Base-by-base conservation (phyloP, 2,797 vertebrate species). In the Halcyon smyrnensis region DNA sequence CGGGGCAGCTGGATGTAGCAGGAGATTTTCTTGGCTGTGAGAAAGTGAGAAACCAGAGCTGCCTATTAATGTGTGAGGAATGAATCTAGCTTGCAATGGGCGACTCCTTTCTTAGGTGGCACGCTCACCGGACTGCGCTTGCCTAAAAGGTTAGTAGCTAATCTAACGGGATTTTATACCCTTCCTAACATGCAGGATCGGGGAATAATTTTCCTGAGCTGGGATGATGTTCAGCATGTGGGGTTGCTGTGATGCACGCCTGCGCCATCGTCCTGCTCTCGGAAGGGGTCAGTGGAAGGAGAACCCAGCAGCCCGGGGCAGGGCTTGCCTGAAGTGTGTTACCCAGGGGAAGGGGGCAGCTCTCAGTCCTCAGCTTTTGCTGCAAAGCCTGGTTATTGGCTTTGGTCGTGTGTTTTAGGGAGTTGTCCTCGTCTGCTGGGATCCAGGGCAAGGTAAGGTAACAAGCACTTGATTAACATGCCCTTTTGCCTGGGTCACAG, bases 41-140 rank as follows among this genome's bases (percentile, higher is more conserved):
- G 59, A 74, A 65, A 93, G 69, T n/a, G 67, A 91, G 93, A 93
- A 89, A 79, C 87, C 68, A 74, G 87, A 95, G 70, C 87, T 48
- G 74, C 77, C 68, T 78, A 6, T 80, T 93, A 81, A 87, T 34
- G 74, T 43, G 80, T 4, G 30, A 39, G 71, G 74, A 74, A 53
- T n/a, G 28, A 83, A 25, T 56, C 8, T 50, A 63, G 69, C 56
- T 82, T 46, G 71, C 16, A 23, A 1, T 7, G 15, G 30, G 45
- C 2, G 3, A 8, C 69, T 68, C n/a, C 21, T 23, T 37, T 65
- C 60, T 43, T 14, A 25, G 71, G 64, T 41, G 64, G 46, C 62
- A 56, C 2, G 2, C 36, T 84, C 39, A 9, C 34, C 4, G 7
- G 30, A 3, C 65, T 41, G 37, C 6, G 1, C 65, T 78, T 28